Evolutionary conservation across 1,140 invertebrate genomes (phyloP), one percentile per base, ranked within the genome.

Genomic region (Maconellicoccus hirsutus): DNA sequence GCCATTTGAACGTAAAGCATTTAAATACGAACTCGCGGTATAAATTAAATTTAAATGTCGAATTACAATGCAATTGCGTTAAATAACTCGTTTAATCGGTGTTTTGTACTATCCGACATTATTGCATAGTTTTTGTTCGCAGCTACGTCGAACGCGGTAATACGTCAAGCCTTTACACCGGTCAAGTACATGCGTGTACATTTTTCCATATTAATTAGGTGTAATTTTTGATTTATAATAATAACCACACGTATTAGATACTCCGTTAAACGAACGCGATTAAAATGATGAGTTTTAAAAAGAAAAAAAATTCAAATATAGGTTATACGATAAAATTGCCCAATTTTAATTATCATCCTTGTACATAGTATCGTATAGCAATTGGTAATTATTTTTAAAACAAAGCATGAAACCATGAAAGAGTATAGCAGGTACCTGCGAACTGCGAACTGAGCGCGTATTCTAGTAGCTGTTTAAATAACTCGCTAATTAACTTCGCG

Each of bases 381-480:
- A 33, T 33, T 33, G 29, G 42, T 52, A 52, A 16, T 52, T 52
- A 52, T 8, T 14, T 52, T 3, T 52, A 52, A 52, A 52, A 52
- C 42, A 52, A 52, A 52, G 42, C 42, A 52, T 52, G 42, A 52
- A 16, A 52, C 6, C 42, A 52, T 52, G 42, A 52, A 52, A 52
- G 4, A 52, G 29, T 33, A 33, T 33, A 33, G 4, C 42, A 8
- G 42, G 6, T 6, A 52, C 6, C 42, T 52, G 42, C 42, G 29
- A 33, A 33, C 29, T 33, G 42, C 42, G 42, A 52, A 52, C 42
- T 16, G 42, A 6, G 42, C 42, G 42, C 42, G 42, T 52, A 52
- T 52, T 52, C 42, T 52, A 52, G 42, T 52, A 52, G 42, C 42
- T 52, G 42, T 52, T 52, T 52, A 19, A 52, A 52, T 52, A 52